These are phyloP conservation scores for Chaitophorus viminalis DNA, from an alignment of 2,888 invertebrate genomes.

Conservation along the genomic window DNA sequence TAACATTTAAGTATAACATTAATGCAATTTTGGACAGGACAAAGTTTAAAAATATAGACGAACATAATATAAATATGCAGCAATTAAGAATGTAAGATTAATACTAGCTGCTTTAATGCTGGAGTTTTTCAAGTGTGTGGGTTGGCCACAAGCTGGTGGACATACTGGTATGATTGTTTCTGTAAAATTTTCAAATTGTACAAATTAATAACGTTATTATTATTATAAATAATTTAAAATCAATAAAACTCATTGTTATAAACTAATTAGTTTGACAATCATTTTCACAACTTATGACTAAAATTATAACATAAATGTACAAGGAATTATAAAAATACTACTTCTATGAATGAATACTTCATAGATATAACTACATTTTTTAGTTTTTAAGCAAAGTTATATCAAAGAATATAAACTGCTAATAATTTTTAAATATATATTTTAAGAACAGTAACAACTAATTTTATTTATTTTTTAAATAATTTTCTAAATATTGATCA, in stretches of 20 bases:
- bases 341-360: no score
- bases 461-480: no score
- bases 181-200: conserved; percentile 68
- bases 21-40: background rate
- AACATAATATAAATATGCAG: conserved; percentile 14
- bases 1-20: background rate
- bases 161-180: conserved; percentile 92
- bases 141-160: conserved; percentile 81
- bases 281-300: no score
- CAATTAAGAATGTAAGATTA: conserved; percentile 16
- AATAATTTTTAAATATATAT: no score
- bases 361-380: background rate
- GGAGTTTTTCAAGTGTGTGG: conserved; percentile 27
- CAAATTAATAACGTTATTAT: background rate
- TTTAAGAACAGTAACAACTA: no score
- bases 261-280: background rate
- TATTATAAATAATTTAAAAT: no score
- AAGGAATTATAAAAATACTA: no score
- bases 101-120: conserved; percentile 25
- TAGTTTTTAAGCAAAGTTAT: background rate
- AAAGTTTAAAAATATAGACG: background rate
- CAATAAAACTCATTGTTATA: background rate
- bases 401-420: no score
- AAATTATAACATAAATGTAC: background rate
- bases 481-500: no score